Conservation (phyloP, 2,113 vertebrate genomes). For the Morone chrysops region DNA sequence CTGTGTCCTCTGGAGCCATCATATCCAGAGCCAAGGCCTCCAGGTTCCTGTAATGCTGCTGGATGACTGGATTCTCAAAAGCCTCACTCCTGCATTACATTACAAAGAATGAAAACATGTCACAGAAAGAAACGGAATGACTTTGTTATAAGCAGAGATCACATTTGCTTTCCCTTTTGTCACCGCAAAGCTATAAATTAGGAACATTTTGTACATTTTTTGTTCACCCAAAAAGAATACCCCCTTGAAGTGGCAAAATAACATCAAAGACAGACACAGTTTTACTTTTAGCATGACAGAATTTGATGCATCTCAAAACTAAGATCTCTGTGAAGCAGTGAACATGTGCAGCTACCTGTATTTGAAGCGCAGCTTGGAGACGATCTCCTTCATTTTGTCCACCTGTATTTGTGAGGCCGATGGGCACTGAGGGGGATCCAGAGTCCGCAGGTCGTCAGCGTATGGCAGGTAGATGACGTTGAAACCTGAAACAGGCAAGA, state of each 20-base stretch:
- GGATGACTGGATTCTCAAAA: constrained; percentile 96
- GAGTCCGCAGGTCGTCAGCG: constrained; percentile 90
- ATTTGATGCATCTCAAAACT: not conserved
- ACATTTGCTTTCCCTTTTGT: not conserved
- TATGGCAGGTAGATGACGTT: constrained; percentile 91
- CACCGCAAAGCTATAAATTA: too few species aligned
- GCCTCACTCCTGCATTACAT: constrained; percentile 86
- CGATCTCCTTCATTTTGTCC: constrained; percentile 95
- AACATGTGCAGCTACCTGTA: constrained; percentile 85
- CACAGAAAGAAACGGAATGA: not conserved
- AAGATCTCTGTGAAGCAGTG: not conserved
- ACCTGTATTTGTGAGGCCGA: constrained; percentile 87
- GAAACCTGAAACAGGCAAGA: constrained; percentile 85
- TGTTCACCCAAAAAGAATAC: too few species aligned
- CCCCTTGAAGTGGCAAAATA: not conserved
- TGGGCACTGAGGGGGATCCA: constrained; percentile 85
- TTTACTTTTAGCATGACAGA: not conserved
- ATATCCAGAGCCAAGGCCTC: constrained; percentile 94
- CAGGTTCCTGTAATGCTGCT: constrained; percentile 95
- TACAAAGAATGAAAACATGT: constrained; percentile 13
- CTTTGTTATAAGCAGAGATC: not conserved
- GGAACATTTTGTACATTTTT: not conserved
- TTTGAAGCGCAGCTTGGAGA: constrained; percentile 92
- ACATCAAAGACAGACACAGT: not conserved
- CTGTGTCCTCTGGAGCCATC: constrained; percentile 88